Percentiles rank a stretch among this genome's conserved stretches.
These are phyloP conservation scores for Pontoporia blainvillei DNA, from an alignment of 2,113 vertebrate species.

Conservation along the genomic window DNA sequence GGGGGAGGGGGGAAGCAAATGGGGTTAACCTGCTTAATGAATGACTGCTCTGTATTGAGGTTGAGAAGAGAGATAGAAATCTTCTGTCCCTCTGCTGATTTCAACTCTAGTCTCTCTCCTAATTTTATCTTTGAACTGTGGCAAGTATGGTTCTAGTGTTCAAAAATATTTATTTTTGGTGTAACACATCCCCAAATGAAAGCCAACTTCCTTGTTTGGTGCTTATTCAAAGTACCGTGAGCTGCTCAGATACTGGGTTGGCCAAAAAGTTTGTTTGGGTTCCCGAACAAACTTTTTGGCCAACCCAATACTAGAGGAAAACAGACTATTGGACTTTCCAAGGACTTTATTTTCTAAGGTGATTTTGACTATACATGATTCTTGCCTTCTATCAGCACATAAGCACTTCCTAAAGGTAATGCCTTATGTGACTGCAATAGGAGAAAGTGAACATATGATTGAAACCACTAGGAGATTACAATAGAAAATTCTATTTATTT, in stretches of 20 bases:
- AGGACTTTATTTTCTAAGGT: neutral
- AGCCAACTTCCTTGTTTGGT: neutral
- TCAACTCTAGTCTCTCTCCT: neutral
- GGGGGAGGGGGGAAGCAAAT: neutral
- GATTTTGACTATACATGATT: neutral
- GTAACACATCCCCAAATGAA: neutral
- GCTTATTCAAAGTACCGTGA: neutral
- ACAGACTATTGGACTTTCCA: neutral
- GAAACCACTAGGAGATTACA: neutral
- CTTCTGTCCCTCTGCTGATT: neutral
- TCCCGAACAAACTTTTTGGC: no score
- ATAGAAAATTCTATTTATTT: neutral
- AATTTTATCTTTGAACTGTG: neutral
- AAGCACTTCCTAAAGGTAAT: neutral
- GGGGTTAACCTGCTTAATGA: neutral
- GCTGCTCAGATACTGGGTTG: neutral
- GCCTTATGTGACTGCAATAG: neutral
- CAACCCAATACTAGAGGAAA: neutral
- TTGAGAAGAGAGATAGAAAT: neutral
- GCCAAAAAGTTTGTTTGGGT: no score
- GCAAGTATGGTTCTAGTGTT: neutral
- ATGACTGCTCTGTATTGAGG: neutral
- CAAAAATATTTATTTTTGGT: constrained; percentile 21
- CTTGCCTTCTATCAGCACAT: neutral
- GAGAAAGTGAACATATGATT: neutral